Conservation (phyloP, 2,113 vertebrate genomes). For the Ceyx melanurus region DNA sequence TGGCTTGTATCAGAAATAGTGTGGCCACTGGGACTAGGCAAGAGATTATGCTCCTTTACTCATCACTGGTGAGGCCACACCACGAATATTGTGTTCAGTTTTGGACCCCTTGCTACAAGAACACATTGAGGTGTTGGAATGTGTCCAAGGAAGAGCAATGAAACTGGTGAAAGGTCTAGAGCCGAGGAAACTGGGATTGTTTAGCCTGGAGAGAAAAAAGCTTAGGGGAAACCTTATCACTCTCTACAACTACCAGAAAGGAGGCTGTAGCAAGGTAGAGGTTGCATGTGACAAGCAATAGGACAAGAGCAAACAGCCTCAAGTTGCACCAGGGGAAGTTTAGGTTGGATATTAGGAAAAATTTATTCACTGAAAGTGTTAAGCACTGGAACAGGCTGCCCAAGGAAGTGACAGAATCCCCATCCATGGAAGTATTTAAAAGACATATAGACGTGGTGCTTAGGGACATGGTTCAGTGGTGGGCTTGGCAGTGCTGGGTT, state of each 20-base stretch:
- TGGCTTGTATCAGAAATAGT: neutral
- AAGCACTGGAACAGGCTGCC: neutral
- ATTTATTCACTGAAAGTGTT: neutral
- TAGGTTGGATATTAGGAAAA: neutral
- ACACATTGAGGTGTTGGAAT: neutral
- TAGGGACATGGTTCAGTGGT: neutral
- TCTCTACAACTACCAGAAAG: neutral
- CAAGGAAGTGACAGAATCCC: neutral
- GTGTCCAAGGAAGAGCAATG: neutral
- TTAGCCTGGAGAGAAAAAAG: neutral
- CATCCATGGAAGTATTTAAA: neutral
- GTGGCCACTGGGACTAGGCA: neutral
- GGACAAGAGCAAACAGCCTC: neutral
- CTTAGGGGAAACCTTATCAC: neutral
- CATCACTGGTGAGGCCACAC: neutral
- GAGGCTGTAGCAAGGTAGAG: neutral
- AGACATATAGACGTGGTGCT: neutral
- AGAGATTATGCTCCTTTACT: neutral
- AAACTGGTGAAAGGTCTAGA: neutral
- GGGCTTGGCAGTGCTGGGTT: neutral
- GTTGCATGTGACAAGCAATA: neutral
- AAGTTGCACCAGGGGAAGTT: neutral
- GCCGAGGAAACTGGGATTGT: neutral
- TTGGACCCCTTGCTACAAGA: neutral
- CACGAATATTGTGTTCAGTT: neutral